A percentile compares a stretch with the other conserved stretches of the same genome.
These are phyloP conservation scores for Melanerpes formicivorus DNA, from an alignment of 2,113 vertebrate species.

Conservation along the genomic window DNA sequence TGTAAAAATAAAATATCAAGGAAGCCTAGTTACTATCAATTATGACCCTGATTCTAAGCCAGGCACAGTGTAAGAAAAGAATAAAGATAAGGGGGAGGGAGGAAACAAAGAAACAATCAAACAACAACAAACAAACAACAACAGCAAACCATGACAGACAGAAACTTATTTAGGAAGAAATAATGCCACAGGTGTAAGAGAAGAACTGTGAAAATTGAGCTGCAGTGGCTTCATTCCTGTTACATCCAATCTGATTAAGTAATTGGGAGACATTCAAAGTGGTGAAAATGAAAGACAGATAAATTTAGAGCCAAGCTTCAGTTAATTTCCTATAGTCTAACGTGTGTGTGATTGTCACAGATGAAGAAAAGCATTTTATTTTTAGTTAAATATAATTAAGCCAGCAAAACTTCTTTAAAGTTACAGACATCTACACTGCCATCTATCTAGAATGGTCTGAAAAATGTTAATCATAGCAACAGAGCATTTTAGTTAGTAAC, in stretches of 20 bases:
- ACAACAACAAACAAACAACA: too few species aligned
- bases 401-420: neutral
- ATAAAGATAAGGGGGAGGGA: neutral
- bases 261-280: constrained; percentile 20
- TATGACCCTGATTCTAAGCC: neutral
- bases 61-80: neutral
- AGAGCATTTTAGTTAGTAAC: neutral
- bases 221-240: neutral
- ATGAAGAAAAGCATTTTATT: constrained; percentile 15
- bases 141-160: accelerated
- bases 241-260: constrained; percentile 22
- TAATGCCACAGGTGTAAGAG: neutral
- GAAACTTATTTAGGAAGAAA: neutral
- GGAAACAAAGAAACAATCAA: neutral
- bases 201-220: constrained; percentile 13
- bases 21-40: neutral
- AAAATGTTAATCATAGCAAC: neutral
- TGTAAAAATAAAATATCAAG: neutral
- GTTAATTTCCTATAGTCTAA: constrained; percentile 49
- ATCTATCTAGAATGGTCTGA: neutral
- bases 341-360: neutral
- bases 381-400: constrained; percentile 33
- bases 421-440: neutral
- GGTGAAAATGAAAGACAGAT: constrained; percentile 49
- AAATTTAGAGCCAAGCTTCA: constrained; percentile 30